These are phyloP conservation scores for Lottia scabra DNA, from an alignment of 2,888 invertebrate species.

Conservation along the genomic window DNA sequence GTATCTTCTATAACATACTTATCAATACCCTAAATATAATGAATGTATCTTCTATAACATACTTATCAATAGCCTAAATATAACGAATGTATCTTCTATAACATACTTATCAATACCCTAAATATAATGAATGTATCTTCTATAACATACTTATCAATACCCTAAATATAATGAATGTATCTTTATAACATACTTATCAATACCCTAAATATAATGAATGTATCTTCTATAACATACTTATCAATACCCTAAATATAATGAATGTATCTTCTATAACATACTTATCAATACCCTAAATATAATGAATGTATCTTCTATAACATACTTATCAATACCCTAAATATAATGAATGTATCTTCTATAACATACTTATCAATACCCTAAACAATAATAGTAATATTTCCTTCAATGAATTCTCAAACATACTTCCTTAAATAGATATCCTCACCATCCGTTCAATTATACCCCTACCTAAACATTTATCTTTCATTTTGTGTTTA, in stretches of 20 bases:
- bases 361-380: conserved; percentile 73
- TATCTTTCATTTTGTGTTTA: too few species aligned
- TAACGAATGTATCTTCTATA: conserved; percentile 70
- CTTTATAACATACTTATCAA: conserved; percentile 72
- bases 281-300: conserved; percentile 72
- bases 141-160: conserved; percentile 73
- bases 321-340: conserved; percentile 73
- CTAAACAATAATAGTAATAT: conserved; percentile 55
- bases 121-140: conserved; percentile 69
- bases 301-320: conserved; percentile 71
- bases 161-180: conserved; percentile 70
- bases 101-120: conserved; percentile 73
- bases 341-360: conserved; percentile 69
- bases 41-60: conserved; percentile 72
- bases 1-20: conserved; percentile 72
- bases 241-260: conserved; percentile 72
- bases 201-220: conserved; percentile 70
- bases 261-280: conserved; percentile 72
- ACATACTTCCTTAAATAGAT: too few species aligned
- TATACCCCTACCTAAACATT: too few species aligned
- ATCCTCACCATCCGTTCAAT: too few species aligned
- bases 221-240: conserved; percentile 72
- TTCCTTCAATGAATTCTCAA: too few species aligned
- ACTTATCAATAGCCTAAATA: conserved; percentile 73
- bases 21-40: conserved; percentile 72